phyloP scores from a whole-genome alignment of 1,140 invertebrate genomes.

The Ceratina japonica region DNA sequence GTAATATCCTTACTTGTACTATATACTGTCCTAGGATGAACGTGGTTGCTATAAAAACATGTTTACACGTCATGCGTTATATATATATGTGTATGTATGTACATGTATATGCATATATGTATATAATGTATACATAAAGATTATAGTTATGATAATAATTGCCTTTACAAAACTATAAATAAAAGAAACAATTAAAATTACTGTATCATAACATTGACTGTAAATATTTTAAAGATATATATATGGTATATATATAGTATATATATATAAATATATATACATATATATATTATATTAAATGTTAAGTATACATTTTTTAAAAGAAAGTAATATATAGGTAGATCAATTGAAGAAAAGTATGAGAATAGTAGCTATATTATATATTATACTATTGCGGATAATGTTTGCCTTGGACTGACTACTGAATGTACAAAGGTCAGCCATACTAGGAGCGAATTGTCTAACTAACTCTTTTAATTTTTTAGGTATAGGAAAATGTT shows the following conservation, averaged over 20 bases:
- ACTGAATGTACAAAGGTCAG: slow-evolving; percentile 67
- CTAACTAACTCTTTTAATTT: too few species aligned
- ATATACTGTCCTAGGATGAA: slow-evolving; percentile 66
- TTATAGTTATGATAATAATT: slow-evolving; percentile 78
- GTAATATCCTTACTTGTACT: slow-evolving; percentile 57
- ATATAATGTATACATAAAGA: slow-evolving; percentile 66
- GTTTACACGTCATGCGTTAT: slow-evolving; percentile 69
- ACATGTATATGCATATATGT: background rate
- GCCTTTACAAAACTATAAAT: slow-evolving; percentile 77
- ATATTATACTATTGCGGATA: slow-evolving; percentile 76
- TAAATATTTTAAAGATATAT: slow-evolving; percentile 77
- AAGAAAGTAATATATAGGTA: slow-evolving; percentile 80
- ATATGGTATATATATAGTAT: slow-evolving; percentile 50
- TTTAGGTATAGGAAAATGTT: too few species aligned
- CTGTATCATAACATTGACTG: slow-evolving; percentile 77
- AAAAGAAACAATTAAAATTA: slow-evolving; percentile 73
- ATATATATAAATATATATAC: slow-evolving; percentile 47
- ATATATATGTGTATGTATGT: slow-evolving; percentile 56
- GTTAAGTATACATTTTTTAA: slow-evolving; percentile 80
- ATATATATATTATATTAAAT: slow-evolving; percentile 66
- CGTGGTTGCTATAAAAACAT: slow-evolving; percentile 70
- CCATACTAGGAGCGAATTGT: too few species aligned
- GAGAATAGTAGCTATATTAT: slow-evolving; percentile 76
- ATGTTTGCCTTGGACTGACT: slow-evolving; percentile 80
- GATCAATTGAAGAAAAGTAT: slow-evolving; percentile 72